Conservation (phyloP, 2,113 vertebrate species). For the Esox niger region DNA sequence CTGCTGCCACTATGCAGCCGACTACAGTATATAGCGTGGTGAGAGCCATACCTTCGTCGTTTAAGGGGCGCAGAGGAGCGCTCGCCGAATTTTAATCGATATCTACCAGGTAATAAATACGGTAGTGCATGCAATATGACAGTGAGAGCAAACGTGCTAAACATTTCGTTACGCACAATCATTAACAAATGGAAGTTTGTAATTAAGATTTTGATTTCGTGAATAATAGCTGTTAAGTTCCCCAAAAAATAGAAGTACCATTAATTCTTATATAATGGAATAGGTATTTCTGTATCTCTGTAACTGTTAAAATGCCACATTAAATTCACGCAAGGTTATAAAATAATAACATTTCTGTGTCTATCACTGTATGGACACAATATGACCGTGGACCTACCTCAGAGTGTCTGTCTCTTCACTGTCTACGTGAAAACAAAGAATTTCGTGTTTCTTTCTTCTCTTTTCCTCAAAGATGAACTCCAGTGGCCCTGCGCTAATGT, state of each 20-base stretch:
- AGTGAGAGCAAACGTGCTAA: not conserved
- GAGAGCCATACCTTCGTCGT: slow-evolving; percentile 43
- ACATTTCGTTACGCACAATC: not conserved
- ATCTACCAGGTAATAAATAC: not conserved
- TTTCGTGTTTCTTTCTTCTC: slow-evolving; percentile 30
- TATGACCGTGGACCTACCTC: not conserved
- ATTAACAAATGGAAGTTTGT: not conserved
- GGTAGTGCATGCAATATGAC: not conserved
- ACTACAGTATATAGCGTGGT: slow-evolving; percentile 12
- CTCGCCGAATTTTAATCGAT: slow-evolving; percentile 18
- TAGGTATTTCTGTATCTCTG: not conserved
- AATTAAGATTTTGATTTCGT: not conserved
- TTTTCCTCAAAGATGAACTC: slow-evolving; percentile 19
- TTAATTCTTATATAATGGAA: not conserved
- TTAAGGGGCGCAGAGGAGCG: slow-evolving; percentile 60
- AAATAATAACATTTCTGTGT: not conserved
- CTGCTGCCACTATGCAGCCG: not conserved
- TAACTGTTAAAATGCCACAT: slow-evolving; percentile 1
- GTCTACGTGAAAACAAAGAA: slow-evolving; percentile 40
- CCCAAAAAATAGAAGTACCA: not conserved
- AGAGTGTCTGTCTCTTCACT: not conserved
- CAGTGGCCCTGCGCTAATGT: slow-evolving; percentile 18
- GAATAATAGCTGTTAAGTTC: not conserved
- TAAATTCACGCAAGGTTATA: slow-evolving; percentile 1
- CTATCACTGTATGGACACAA: not conserved